Conservation (phyloP, 2,113 vertebrate genomes). For the Grus americana region DNA sequence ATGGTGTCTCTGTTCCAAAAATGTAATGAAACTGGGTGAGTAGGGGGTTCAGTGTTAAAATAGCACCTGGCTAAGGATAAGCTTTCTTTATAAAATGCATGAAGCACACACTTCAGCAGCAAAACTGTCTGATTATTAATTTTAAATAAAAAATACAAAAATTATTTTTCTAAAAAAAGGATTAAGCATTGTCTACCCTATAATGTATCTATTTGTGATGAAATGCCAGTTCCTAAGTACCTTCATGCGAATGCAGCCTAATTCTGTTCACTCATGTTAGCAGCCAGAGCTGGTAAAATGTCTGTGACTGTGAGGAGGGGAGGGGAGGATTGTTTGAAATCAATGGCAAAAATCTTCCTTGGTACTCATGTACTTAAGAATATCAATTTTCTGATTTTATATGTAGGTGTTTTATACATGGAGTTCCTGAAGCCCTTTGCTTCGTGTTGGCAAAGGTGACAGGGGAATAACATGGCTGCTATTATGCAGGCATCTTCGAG, state of each 20-base stretch:
- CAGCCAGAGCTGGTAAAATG: background rate
- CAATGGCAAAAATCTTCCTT: background rate
- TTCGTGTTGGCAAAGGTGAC: background rate
- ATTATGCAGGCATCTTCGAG: background rate
- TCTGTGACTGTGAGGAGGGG: background rate
- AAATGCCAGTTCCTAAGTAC: background rate
- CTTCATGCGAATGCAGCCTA: background rate
- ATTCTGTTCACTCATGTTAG: background rate
- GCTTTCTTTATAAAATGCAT: background rate
- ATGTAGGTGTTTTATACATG: conserved; percentile 22
- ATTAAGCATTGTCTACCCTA: background rate
- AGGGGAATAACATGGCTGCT: background rate
- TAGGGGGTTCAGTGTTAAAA: background rate
- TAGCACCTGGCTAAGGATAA: background rate
- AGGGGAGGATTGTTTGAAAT: background rate
- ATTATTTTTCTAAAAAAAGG: background rate
- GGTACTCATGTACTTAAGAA: background rate
- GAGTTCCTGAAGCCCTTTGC: conserved; percentile 58
- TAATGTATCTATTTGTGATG: background rate
- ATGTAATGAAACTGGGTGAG: background rate
- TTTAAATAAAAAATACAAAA: background rate
- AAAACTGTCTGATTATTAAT: background rate
- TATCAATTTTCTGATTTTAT: background rate
- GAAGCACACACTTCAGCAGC: background rate
- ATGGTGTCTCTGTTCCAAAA: background rate